Evolutionary conservation across 1,140 invertebrate species (phyloP).

Genomic region (Drosophila sechellia): DNA sequence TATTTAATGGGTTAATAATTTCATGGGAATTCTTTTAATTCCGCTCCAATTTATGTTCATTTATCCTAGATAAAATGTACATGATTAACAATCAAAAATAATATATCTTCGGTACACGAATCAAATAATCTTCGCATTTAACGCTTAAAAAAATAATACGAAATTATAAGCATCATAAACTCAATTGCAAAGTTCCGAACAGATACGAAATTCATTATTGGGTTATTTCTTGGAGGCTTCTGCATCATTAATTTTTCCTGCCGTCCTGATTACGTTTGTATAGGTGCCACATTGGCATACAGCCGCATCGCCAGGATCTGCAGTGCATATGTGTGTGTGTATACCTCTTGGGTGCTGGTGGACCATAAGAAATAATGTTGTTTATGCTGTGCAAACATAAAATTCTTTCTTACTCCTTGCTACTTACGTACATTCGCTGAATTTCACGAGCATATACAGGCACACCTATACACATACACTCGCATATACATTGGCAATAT

Average conservation of each 20-base stretch:
- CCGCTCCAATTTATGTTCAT: too few relatives aligned
- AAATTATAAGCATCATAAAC: not conserved
- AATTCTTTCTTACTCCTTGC: constrained; percentile 63
- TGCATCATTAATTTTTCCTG: constrained; percentile 65
- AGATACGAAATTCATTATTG: constrained; percentile 16
- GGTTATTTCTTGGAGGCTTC: constrained; percentile 36
- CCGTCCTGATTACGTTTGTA: constrained; percentile 50
- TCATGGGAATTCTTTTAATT: too few relatives aligned
- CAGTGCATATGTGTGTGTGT: constrained; percentile 9
- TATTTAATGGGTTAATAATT: not conserved
- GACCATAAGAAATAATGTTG: constrained; percentile 82
- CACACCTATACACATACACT: constrained; percentile 25
- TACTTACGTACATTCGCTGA: constrained; percentile 20
- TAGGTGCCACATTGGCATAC: constrained; percentile 40
- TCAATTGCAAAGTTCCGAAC: constrained; percentile 6
- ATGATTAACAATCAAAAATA: too few relatives aligned
- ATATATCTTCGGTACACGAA: too few relatives aligned
- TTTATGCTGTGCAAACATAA: constrained; percentile 83
- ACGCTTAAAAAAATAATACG: constrained; percentile 3
- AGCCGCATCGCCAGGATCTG: constrained; percentile 12
- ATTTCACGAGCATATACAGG: constrained; percentile 9
- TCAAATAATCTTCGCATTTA: not conserved
- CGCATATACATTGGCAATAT: constrained; percentile 62
- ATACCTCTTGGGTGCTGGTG: constrained; percentile 27
- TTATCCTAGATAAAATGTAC: too few relatives aligned